Conservation (phyloP, 2,888 invertebrate species). For the Erannis defoliaria region DNA sequence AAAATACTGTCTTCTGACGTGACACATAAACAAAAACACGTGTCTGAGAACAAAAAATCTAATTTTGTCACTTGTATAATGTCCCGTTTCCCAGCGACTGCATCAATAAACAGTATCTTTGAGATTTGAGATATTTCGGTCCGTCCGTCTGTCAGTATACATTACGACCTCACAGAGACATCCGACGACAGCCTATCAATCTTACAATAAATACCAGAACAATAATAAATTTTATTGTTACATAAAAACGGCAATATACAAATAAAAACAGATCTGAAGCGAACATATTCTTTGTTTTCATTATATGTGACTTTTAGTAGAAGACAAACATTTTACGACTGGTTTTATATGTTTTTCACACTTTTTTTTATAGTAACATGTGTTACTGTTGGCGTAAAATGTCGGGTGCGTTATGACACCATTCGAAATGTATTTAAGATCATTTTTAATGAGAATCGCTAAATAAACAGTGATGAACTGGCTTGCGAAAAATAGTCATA, state of each 20-base stretch:
- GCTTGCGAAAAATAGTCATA: conserved; percentile 17
- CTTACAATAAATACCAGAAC: conserved; percentile 80
- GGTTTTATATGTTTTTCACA: conserved; percentile 77
- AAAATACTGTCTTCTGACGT: conserved; percentile 35
- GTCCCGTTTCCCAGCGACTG: conserved; percentile 62
- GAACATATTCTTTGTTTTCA: conserved; percentile 55
- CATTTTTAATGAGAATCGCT: conserved; percentile 64
- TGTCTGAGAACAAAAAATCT: conserved; percentile 63
- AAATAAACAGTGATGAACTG: conserved; percentile 11
- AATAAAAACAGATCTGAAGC: conserved; percentile 50
- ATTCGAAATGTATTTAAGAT: conserved; percentile 70
- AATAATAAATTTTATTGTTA: conserved; percentile 52
- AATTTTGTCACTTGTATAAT: conserved; percentile 72
- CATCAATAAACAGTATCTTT: conserved; percentile 75
- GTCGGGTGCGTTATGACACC: conserved; percentile 78
- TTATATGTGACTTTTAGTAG: conserved; percentile 75
- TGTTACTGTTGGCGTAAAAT: conserved; percentile 60
- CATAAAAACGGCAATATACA: conserved; percentile 50
- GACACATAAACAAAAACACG: conserved; percentile 55
- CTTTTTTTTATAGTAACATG: conserved; percentile 69
- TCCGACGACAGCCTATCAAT: conserved; percentile 81
- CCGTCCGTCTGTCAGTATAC: conserved; percentile 65
- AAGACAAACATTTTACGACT: conserved; percentile 76
- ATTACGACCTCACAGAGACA: conserved; percentile 77
- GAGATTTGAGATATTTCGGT: conserved; percentile 74